phyloP scores from a whole-genome alignment of 2,888 invertebrate species.

The Epinotia nisella region DNA sequence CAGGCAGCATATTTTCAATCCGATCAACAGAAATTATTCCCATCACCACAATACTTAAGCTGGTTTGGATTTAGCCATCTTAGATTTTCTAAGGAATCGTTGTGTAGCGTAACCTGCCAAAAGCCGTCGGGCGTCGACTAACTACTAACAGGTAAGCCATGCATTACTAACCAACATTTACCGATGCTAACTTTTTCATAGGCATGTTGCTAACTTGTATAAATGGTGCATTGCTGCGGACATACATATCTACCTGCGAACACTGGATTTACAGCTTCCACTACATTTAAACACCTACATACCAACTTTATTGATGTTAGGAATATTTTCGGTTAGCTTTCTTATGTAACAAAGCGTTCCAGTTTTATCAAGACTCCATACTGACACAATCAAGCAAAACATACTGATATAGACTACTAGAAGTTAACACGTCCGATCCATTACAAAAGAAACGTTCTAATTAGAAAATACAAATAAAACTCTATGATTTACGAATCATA shows the following conservation, averaged over 20 bases:
- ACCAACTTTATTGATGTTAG: neutral
- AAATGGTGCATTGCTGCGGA: conserved; percentile 40
- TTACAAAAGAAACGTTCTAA: neutral
- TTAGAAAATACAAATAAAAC: neutral
- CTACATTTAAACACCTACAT: neutral
- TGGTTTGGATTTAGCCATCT: neutral
- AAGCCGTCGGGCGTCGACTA: conserved; percentile 6
- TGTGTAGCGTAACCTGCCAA: conserved; percentile 7
- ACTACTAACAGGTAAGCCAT: conserved; percentile 43
- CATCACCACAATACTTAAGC: neutral
- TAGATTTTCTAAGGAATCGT: neutral
- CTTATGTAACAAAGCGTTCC: neutral
- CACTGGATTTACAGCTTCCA: neutral
- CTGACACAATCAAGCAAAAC: neutral
- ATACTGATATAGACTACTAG: neutral
- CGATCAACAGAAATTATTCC: too few species aligned
- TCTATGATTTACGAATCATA: neutral
- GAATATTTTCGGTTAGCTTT: neutral
- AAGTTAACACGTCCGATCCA: neutral
- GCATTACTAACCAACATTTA: conserved; percentile 30
- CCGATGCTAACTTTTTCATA: conserved; percentile 15
- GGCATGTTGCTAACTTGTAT: conserved; percentile 43
- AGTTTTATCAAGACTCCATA: neutral
- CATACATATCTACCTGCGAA: neutral
- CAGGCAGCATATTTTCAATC: neutral